These are phyloP conservation scores for Erpornis zantholeuca DNA, from an alignment of 2,113 vertebrate genomes.

Conservation along the genomic window DNA sequence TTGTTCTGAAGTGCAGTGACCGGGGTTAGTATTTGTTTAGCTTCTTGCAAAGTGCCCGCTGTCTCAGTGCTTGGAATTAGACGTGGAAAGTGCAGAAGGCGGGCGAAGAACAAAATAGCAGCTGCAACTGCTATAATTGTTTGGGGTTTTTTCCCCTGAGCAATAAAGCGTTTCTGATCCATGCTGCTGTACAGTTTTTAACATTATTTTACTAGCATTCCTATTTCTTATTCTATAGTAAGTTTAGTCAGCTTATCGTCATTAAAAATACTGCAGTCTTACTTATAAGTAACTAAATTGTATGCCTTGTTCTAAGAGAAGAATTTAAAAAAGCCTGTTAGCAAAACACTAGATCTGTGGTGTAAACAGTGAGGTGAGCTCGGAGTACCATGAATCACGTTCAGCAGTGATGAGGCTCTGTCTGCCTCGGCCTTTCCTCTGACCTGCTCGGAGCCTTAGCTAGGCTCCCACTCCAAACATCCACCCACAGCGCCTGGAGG, in stretches of 20 bases:
- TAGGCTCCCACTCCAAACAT: background rate
- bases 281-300: background rate
- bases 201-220: background rate
- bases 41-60: background rate
- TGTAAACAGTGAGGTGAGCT: background rate
- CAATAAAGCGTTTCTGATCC: background rate
- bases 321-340: background rate
- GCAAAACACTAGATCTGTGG: background rate
- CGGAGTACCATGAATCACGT: background rate
- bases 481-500: fast-evolving
- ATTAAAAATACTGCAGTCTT: background rate
- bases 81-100: background rate
- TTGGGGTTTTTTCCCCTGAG: background rate
- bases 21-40: background rate
- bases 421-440: background rate
- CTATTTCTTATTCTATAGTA: background rate
- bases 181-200: background rate
- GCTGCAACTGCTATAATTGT: too few relatives aligned
- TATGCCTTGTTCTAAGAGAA: background rate
- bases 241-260: background rate
- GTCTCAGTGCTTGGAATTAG: background rate
- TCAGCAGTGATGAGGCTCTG: background rate
- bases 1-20: background rate
- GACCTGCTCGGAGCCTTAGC: background rate
- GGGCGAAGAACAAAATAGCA: background rate